Evolutionary conservation across 2,113 vertebrate genomes (phyloP), one percentile per base, ranked within the genome.

Genomic region (Agapornis roseicollis): DNA sequence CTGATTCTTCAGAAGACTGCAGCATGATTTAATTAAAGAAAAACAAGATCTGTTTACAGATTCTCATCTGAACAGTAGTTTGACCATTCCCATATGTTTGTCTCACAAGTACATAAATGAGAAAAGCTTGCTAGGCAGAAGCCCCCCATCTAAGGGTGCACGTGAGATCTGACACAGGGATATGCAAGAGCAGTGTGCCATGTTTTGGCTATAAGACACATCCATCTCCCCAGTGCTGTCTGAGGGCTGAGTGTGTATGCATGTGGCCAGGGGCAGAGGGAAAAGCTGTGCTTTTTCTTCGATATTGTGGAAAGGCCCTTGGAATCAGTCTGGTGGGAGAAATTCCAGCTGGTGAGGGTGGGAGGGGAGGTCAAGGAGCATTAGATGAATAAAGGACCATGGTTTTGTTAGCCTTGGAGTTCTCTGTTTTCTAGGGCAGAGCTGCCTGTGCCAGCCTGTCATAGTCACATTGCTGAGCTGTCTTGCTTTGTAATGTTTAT

Each of bases 401-500:
- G 76, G 74, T 72, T 93, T 90, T 94, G 44, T 81, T 96, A 77
- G 87, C 72, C 80, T 94, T 79, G 52, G 89, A 90, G 16, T 33
- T 88, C 83, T 79, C 58, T 80, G 22, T 86, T 94, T 94, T 95
- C 89, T 85, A 85, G 89, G 90, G 63, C 89, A 95, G 69, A 85
- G 72, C 80, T 92, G 80, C 44, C 80, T 80, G 80, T 83, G 85
- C 90, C 85, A 94, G 70, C 80, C 42, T 92, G 60, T 96, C 90
- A 87, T 41, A 93, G 81, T 66, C 2, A 3, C 84, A 74, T 74
- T 90, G 69, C 82, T 88, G 82, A 93, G 76, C 92, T 96, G 82
- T 95, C 85, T 68, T 76, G 39, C 72, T 92, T 90, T 94, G n/a
- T 63, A 94, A 66, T 90, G 83, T 96, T 97, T 97, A n/a, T 97